Evolutionary conservation across 2,888 invertebrate genomes (phyloP), one percentile per base, ranked within the genome.

Genomic region (Leucozona laternaria): DNA sequence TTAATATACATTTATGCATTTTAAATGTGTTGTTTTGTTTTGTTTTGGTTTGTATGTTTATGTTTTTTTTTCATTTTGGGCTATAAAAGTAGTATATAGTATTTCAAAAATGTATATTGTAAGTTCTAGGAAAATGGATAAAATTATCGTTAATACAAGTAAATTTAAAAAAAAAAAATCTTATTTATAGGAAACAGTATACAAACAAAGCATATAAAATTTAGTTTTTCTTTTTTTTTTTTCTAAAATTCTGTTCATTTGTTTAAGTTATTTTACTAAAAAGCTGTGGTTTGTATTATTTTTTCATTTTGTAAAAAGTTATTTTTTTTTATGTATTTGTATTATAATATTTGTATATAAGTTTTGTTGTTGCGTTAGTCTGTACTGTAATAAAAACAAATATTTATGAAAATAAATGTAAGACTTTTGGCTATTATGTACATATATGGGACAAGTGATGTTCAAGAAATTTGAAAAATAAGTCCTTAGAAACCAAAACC

Each of bases 51-150:
- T 48, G 22, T 68, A 71, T 48, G 45, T 85, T 64, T 66, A 64
- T 85, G n/a, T 45, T 73, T 70, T 79, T 50, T 71, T 34, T 71
- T 57, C 37, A 31, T 72, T 81, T 22, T 57, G 72, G 82, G 75
- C 71, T 86, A 82, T 75, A 86, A 86, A 78, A 86, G 78, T 86
- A 86, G 84, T 82, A 79, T 82, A 79, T 78, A 82, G 62, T 86
- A 79, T 79, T 76, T 60, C 40, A 78, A 86, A 82, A 79, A 71
- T 86, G 82, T 86, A 86, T 86, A 86, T 79, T 81, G 85, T 81
- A 77, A 77, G 82, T 86, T 68, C 53, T 79, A 79, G 82, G 75
- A 77, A 86, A 86, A 79, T 71, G 73, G 75, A 70, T 83, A 80
- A 88, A 88, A 88, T 62, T 22, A 86, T 73, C 57, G 68, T 79